phyloP scores from a whole-genome alignment of 1,140 invertebrate species.

The Pararge aegeria region DNA sequence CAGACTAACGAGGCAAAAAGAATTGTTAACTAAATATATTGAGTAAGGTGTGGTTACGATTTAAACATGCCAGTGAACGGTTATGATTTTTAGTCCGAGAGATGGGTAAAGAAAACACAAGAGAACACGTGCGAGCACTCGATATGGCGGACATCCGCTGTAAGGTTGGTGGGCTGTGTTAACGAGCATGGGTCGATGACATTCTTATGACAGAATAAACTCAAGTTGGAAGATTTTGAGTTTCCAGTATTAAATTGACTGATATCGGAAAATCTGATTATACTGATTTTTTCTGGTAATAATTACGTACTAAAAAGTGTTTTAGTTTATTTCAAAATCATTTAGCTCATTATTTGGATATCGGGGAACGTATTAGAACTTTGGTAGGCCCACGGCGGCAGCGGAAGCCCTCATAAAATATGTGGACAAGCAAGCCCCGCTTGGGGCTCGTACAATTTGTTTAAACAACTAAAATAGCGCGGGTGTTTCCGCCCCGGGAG shows the following conservation, averaged over 20 bases:
- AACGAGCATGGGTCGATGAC: neutral
- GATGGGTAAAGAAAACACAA: neutral
- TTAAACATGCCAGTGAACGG: too few species aligned
- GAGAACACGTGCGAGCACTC: conserved; percentile 1
- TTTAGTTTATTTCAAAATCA: too few species aligned
- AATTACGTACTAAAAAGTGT: too few species aligned
- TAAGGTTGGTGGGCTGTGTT: neutral
- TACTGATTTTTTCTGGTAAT: too few species aligned
- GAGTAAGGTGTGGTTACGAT: too few species aligned
- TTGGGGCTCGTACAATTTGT: conserved; percentile 45
- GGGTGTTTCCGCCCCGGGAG: conserved; percentile 35
- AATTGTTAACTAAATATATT: too few species aligned
- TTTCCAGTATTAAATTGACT: too few species aligned
- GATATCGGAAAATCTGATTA: too few species aligned
- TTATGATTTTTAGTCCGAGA: neutral
- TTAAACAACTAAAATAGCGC: conserved; percentile 53
- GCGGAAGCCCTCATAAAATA: conserved; percentile 53
- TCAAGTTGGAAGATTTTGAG: too few species aligned
- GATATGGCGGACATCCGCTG: neutral
- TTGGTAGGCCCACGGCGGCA: conserved; percentile 34
- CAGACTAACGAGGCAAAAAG: too few species aligned
- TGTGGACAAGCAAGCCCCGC: conserved; percentile 42
- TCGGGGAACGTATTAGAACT: conserved; percentile 30
- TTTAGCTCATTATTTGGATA: neutral
- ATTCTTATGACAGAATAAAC: neutral